phyloP scores from a whole-genome alignment of 2,888 invertebrate species.

The Antheraea yamamai region DNA sequence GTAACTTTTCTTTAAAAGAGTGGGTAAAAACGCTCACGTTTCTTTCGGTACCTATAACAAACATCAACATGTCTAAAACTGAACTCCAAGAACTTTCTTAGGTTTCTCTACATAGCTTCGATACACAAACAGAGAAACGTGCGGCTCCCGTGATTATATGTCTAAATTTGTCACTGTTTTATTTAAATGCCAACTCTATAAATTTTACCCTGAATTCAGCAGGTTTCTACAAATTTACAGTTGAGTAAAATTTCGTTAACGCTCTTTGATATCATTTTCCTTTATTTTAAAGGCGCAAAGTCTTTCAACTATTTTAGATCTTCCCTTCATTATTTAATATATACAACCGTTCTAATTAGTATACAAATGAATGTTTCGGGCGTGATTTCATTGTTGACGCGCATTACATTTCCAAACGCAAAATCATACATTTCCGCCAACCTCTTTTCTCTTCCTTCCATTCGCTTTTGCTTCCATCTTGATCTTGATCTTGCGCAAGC shows the following conservation, averaged over 20 bases:
- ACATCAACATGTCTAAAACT: background rate
- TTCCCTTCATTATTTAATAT: background rate
- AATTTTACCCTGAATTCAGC: background rate
- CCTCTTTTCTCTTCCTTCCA: no score
- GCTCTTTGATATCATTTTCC: background rate
- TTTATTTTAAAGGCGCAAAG: background rate
- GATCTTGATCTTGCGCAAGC: no score
- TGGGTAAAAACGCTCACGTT: background rate
- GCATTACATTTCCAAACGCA: no score
- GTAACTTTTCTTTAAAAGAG: background rate
- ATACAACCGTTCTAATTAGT: no score
- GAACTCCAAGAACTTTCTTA: background rate
- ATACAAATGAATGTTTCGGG: no score
- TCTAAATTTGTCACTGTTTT: background rate
- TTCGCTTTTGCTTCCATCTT: no score
- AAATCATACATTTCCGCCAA: no score
- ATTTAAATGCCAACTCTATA: background rate
- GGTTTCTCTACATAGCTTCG: background rate
- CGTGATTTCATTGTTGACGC: no score
- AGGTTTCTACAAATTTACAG: background rate
- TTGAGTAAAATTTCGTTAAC: background rate
- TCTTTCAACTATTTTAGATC: background rate
- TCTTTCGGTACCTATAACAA: background rate
- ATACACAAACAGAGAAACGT: background rate
- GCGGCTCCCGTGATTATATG: background rate